Evolutionary conservation across 2,888 invertebrate genomes (phyloP).

Genomic region (Nudaria mundana): DNA sequence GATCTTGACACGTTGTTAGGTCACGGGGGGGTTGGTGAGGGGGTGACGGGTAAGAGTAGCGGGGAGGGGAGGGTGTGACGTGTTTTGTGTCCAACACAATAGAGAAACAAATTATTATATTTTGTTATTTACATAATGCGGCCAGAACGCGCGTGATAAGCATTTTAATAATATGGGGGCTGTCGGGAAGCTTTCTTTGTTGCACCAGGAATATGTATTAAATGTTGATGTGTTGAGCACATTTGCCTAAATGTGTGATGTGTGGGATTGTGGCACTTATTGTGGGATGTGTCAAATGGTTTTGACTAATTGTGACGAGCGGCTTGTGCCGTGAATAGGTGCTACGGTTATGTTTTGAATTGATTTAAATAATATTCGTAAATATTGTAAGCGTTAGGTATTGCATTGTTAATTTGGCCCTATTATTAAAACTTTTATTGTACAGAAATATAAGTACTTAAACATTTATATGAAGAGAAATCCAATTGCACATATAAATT

Average conservation of each 20-base stretch:
- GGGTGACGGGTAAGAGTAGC: no score
- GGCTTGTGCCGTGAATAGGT: slow-evolving; percentile 5
- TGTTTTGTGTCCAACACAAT: slow-evolving; percentile 36
- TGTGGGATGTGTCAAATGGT: slow-evolving; percentile 3
- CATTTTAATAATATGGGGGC: slow-evolving; percentile 30
- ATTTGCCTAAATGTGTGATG: slow-evolving; percentile 1
- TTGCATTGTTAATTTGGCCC: neutral
- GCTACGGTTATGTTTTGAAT: slow-evolving; percentile 7
- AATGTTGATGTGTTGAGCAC: slow-evolving; percentile 12
- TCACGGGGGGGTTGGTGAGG: slow-evolving; percentile 3
- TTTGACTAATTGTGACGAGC: slow-evolving; percentile 7
- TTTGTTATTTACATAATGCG: slow-evolving; percentile 50
- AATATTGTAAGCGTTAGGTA: neutral
- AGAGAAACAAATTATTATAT: slow-evolving; percentile 45
- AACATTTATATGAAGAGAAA: no score
- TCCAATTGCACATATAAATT: no score
- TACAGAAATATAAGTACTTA: no score
- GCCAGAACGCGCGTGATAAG: slow-evolving; percentile 37
- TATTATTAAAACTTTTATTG: no score
- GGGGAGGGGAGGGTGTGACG: slow-evolving; percentile 21
- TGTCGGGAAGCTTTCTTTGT: slow-evolving; percentile 29
- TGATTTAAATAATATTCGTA: neutral
- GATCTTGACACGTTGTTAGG: slow-evolving; percentile 33
- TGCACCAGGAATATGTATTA: slow-evolving; percentile 11
- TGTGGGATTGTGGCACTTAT: slow-evolving; percentile 1